Evolutionary conservation across 1,140 invertebrate species (phyloP).

Genomic region (Bombus impatiens): DNA sequence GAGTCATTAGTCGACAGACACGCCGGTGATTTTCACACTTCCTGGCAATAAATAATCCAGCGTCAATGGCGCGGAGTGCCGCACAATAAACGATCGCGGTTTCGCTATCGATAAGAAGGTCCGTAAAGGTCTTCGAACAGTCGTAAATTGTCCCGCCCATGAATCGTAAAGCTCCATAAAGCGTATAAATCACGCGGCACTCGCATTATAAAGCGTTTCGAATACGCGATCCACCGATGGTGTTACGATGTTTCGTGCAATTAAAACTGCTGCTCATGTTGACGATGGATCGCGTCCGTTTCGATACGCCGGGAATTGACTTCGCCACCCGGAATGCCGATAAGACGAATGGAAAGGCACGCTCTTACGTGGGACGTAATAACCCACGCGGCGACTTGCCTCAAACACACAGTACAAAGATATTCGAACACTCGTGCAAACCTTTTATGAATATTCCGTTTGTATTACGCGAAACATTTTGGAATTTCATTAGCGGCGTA

Average conservation of each 20-base stretch:
- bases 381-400: neutral
- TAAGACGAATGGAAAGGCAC: neutral
- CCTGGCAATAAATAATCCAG: constrained; percentile 42
- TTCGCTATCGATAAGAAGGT: constrained; percentile 36
- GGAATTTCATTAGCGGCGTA: neutral
- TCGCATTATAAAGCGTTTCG: constrained; percentile 13
- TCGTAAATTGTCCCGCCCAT: constrained; percentile 16
- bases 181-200: constrained; percentile 13
- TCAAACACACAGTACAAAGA: neutral
- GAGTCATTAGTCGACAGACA: constrained; percentile 32
- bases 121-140: neutral
- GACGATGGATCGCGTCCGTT: neutral
- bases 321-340: constrained; percentile 20
- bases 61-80: neutral
- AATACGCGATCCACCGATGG: neutral
- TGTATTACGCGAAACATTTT: neutral
- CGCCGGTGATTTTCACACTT: constrained; percentile 38
- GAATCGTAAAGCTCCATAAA: constrained; percentile 20
- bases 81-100: constrained; percentile 2
- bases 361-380: constrained; percentile 4
- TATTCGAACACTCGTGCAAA: neutral
- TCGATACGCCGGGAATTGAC: constrained; percentile 17
- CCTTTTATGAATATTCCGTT: neutral
- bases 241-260: constrained; percentile 5
- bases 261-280: constrained; percentile 9